These are phyloP conservation scores for Triplophysa tibetana DNA, from an alignment of 2,113 vertebrate species.

Conservation along the genomic window DNA sequence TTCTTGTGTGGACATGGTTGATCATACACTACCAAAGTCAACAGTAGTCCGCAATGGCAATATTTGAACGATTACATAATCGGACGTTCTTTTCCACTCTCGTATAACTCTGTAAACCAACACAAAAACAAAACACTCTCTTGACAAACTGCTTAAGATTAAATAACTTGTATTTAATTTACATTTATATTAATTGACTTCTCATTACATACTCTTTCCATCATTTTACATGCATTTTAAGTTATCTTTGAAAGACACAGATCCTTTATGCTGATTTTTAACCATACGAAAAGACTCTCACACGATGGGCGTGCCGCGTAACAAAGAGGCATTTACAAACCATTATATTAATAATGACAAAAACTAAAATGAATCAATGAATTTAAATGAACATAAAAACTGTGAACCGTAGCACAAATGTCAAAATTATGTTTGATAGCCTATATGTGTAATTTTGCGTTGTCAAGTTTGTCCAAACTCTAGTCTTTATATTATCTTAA, in stretches of 20 bases:
- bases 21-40: background rate
- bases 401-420: no score
- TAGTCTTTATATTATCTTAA: no score
- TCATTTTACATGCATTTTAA: background rate
- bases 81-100: background rate
- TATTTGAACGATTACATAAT: slow-evolving; percentile 17
- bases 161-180: background rate
- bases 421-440: no score
- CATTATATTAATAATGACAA: no score
- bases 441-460: no score
- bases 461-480: no score
- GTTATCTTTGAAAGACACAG: background rate
- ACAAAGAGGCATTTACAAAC: no score
- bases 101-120: slow-evolving; percentile 36
- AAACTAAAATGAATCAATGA: no score
- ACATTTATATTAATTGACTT: background rate
- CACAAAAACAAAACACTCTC: slow-evolving; percentile 1
- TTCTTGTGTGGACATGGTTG: slow-evolving; percentile 51
- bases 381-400: no score
- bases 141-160: background rate
- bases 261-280: background rate
- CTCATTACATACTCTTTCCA: background rate
- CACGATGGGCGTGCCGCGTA: no score
- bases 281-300: background rate
- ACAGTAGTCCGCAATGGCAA: background rate